Evolutionary conservation across 2,888 invertebrate genomes (phyloP).

Genomic region (Pristionchus mayeri): DNA sequence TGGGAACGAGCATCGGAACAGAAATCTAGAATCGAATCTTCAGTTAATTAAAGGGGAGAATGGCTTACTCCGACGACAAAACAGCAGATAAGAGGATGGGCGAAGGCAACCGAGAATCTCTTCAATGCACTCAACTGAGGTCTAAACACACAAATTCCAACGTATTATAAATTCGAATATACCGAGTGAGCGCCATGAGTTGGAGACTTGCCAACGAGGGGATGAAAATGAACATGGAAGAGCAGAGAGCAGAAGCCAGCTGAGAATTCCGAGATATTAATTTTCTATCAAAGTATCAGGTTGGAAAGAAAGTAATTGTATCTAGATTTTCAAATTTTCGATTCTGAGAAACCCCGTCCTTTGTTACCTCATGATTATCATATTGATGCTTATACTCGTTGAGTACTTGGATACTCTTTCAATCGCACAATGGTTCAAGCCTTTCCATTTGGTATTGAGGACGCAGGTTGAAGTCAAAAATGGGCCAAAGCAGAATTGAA

Average conservation of each 20-base stretch:
- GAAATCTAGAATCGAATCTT: background rate
- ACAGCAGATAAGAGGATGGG: background rate
- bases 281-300: no score
- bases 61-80: background rate
- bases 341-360: no score
- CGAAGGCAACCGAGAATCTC: background rate
- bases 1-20: background rate
- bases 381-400: no score
- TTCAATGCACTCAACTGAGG: background rate
- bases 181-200: background rate
- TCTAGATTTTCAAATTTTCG: no score
- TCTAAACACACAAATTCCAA: background rate
- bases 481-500: no score
- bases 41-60: background rate
- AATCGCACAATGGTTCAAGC: no score
- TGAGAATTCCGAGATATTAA: background rate
- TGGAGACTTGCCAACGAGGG: background rate
- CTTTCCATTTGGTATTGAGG: no score
- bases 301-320: no score
- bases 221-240: slow-evolving; percentile 33
- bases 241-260: background rate
- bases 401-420: no score
- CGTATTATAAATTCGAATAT: background rate
- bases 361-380: no score
- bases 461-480: no score